Conservation (phyloP, 2,888 invertebrate genomes). For the Cremastobaeus sp. region DNA sequence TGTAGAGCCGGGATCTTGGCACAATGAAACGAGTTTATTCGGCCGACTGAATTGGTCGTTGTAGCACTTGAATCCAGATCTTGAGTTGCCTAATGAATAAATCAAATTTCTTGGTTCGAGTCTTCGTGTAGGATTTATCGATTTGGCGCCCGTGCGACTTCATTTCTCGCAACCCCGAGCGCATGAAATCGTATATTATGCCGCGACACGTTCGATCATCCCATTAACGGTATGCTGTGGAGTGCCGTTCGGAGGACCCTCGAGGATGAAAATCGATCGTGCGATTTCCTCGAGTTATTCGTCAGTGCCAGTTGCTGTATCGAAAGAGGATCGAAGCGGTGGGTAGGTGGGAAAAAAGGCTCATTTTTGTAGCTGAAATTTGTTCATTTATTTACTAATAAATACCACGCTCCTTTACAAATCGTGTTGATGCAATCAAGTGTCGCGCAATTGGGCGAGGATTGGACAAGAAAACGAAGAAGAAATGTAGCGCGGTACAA, state of each 20-base stretch:
- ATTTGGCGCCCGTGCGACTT: conserved; percentile 52
- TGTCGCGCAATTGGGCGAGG: conserved; percentile 21
- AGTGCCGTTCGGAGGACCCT: conserved; percentile 29
- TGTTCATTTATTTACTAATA: conserved; percentile 58
- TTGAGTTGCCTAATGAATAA: conserved; percentile 46
- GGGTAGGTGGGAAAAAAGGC: neutral
- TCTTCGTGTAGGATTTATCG: conserved; percentile 32
- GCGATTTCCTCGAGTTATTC: conserved; percentile 5
- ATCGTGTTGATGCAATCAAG: conserved; percentile 37
- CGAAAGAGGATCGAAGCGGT: no score
- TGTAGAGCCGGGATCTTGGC: conserved; percentile 9
- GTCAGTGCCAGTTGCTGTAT: neutral
- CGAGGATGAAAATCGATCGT: conserved; percentile 13
- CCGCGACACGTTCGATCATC: conserved; percentile 54
- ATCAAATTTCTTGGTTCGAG: conserved; percentile 37
- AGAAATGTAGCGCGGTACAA: conserved; percentile 13
- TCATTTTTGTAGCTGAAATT: conserved; percentile 19
- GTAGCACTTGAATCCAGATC: conserved; percentile 31
- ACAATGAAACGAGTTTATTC: conserved; percentile 16
- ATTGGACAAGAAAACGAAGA: conserved; percentile 5
- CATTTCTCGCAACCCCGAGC: conserved; percentile 20
- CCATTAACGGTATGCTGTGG: conserved; percentile 37
- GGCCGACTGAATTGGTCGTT: conserved; percentile 10
- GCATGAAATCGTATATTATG: conserved; percentile 56
- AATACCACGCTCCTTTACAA: conserved; percentile 60